phyloP scores from a whole-genome alignment of 2,113 vertebrate species.

The Hemichromis elongatus region DNA sequence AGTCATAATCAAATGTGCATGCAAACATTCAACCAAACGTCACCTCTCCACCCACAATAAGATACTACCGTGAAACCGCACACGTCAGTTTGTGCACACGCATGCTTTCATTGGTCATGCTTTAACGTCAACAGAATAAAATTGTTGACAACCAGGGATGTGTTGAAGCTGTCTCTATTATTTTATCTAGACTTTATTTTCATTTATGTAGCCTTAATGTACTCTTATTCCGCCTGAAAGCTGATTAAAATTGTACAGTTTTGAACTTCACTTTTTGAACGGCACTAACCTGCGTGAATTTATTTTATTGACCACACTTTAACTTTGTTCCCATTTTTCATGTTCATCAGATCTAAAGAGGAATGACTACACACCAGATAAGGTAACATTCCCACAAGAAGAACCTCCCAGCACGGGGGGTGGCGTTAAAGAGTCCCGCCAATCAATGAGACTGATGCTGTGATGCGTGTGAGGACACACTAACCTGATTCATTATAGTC shows the following conservation, averaged over 20 bases:
- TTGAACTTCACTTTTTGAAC: no score
- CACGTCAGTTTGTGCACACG: not conserved
- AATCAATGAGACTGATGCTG: slow-evolving; percentile 88
- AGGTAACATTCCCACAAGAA: slow-evolving; percentile 85
- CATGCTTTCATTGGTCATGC: not conserved
- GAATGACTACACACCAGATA: slow-evolving; percentile 97
- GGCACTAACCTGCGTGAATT: not conserved
- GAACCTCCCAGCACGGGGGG: slow-evolving; percentile 82
- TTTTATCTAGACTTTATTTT: not conserved
- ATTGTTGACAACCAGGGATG: not conserved
- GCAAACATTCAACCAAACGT: not conserved
- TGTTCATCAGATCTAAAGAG: slow-evolving; percentile 84
- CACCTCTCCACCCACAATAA: not conserved
- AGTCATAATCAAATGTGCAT: not conserved
- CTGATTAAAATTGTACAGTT: not conserved
- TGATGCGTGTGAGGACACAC: slow-evolving; percentile 40
- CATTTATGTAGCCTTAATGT: not conserved
- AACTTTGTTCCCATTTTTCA: not conserved
- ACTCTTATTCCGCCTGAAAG: not conserved
- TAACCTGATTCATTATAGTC: not conserved
- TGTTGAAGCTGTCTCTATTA: not conserved
- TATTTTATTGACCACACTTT: not conserved
- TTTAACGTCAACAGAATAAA: not conserved
- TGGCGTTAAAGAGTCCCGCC: slow-evolving; percentile 84
- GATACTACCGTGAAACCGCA: not conserved